Conservation (phyloP, 2,797 vertebrate genomes). For the Myoxocephalus aenaeus region DNA sequence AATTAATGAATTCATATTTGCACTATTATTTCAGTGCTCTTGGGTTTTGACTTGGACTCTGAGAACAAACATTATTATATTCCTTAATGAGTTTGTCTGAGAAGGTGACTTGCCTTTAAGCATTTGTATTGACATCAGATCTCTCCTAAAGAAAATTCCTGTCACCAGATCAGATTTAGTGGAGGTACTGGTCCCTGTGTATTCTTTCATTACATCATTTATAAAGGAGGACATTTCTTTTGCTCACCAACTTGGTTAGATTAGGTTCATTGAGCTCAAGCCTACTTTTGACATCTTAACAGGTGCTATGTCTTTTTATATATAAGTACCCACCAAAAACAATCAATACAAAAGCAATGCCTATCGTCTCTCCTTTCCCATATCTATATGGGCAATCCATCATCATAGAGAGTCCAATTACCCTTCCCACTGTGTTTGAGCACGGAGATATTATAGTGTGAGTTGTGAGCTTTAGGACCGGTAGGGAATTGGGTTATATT, state of each 20-base stretch:
- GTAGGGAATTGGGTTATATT: constrained; percentile 64
- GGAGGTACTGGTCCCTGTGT: not conserved
- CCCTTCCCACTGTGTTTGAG: constrained; percentile 54
- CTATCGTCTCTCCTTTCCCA: constrained; percentile 70
- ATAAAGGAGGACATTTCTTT: constrained; percentile 46
- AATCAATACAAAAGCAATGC: constrained; percentile 66
- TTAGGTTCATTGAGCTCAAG: constrained; percentile 49
- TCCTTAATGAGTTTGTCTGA: constrained; percentile 18
- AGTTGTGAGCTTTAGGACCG: constrained; percentile 55
- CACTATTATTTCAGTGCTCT: constrained; percentile 13
- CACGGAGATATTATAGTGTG: constrained; percentile 54
- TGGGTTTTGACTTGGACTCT: constrained; percentile 5
- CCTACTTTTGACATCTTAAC: constrained; percentile 59
- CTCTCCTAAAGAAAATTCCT: constrained; percentile 26
- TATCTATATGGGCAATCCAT: constrained; percentile 71
- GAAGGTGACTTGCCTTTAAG: constrained; percentile 18
- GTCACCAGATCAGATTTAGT: constrained; percentile 53
- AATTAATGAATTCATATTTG: not conserved
- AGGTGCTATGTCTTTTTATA: constrained; percentile 58
- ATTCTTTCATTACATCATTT: constrained; percentile 41
- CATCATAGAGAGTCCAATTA: constrained; percentile 67
- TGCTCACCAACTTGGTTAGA: constrained; percentile 51
- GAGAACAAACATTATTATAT: not conserved
- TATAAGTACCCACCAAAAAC: constrained; percentile 50
- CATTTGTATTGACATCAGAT: constrained; percentile 22